phyloP scores from a whole-genome alignment of 2,888 invertebrate genomes.

The Eilema griseolum region DNA sequence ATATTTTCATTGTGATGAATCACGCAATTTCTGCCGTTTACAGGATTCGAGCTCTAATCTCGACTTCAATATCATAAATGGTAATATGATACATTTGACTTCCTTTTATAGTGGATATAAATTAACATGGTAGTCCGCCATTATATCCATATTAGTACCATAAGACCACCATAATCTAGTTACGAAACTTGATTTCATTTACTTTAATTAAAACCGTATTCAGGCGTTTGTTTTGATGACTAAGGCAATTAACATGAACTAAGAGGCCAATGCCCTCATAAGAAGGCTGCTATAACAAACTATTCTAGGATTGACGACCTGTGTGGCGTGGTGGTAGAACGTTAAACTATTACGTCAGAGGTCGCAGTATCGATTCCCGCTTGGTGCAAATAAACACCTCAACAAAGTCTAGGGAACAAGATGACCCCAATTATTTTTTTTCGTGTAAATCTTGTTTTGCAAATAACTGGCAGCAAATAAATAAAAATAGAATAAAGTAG shows the following conservation, averaged over 20 bases:
- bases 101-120: not conserved
- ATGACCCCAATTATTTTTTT: no score
- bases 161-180: not conserved
- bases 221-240: conserved; percentile 14
- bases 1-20: not conserved
- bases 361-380: not conserved
- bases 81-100: not conserved
- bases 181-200: conserved; percentile 8
- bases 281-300: not conserved
- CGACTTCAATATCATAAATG: not conserved
- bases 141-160: conserved; percentile 4
- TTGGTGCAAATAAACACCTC: not conserved
- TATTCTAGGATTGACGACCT: not conserved
- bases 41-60: not conserved
- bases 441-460: no score
- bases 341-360: not conserved
- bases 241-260: conserved; percentile 1
- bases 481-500: no score
- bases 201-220: conserved; percentile 10
- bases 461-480: no score
- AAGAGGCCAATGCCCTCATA: conserved; percentile 9
- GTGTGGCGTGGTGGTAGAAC: not conserved
- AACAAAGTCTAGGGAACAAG: no score
- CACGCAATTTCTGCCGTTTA: not conserved
- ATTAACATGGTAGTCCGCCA: not conserved